These are phyloP conservation scores for Galerucella pusilla DNA, from an alignment of 2,888 invertebrate species.

Conservation along the genomic window DNA sequence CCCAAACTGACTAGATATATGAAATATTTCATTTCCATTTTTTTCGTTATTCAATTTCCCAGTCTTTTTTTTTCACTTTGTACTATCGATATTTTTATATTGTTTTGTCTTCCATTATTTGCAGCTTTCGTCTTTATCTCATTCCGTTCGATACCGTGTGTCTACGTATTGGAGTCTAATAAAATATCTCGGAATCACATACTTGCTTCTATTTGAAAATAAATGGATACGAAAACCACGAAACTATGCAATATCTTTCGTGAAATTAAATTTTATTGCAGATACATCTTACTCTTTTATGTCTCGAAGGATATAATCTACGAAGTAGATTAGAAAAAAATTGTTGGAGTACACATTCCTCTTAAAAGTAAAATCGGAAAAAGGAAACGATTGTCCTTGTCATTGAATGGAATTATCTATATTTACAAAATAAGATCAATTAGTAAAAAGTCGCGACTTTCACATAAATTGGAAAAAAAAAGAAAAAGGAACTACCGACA, in stretches of 20 bases:
- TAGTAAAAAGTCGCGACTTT: no score
- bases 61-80: no score
- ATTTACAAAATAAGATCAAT: no score
- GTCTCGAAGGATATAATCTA: slow-evolving; percentile 24
- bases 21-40: no score
- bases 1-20: no score
- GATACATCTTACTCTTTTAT: slow-evolving; percentile 39
- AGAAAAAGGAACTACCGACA: no score
- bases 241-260: slow-evolving; percentile 43
- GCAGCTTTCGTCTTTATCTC: background rate
- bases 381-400: no score
- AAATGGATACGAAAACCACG: slow-evolving; percentile 29
- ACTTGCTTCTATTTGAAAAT: slow-evolving; percentile 15
- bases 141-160: background rate
- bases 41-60: no score
- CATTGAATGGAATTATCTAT: no score
- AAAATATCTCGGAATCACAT: slow-evolving; percentile 20
- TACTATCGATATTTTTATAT: background rate
- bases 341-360: no score
- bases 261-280: slow-evolving; percentile 45
- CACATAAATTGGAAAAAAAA: no score
- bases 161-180: slow-evolving; percentile 6
- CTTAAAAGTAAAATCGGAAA: no score
- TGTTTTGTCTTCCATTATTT: background rate
- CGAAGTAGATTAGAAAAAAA: background rate